Conservation (phyloP, 2,113 vertebrate genomes). For the Neomonachus schauinslandi region DNA sequence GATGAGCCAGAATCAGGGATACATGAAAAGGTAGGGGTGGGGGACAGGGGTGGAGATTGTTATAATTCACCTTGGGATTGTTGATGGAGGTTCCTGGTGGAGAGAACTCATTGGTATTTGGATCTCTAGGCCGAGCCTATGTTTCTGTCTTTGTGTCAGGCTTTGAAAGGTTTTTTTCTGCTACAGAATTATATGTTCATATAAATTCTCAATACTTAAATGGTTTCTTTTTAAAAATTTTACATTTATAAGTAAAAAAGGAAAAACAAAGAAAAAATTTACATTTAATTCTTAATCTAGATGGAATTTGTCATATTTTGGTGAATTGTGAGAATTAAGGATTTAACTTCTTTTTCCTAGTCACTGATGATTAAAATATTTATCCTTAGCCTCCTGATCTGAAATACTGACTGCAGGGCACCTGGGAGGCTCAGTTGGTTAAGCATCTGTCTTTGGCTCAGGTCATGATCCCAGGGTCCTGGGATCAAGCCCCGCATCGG, state of each 20-base stretch:
- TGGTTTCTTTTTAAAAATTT: not conserved
- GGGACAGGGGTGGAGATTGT: not conserved
- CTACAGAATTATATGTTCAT: not conserved
- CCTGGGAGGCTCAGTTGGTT: too few species aligned
- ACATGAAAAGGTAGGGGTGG: not conserved
- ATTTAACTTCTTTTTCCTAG: slow-evolving; percentile 4
- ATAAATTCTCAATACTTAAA: not conserved
- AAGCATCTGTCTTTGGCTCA: too few species aligned
- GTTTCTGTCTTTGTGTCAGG: slow-evolving; percentile 26
- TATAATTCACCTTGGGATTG: not conserved
- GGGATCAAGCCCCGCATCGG: too few species aligned
- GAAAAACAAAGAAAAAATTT: not conserved
- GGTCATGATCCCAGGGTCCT: too few species aligned
- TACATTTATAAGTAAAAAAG: not conserved
- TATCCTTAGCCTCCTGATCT: not conserved
- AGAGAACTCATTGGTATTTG: not conserved
- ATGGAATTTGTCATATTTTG: slow-evolving; percentile 27
- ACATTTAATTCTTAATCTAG: not conserved
- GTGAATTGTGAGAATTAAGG: not conserved
- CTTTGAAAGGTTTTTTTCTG: not conserved
- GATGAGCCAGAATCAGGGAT: not conserved
- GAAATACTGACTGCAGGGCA: not conserved
- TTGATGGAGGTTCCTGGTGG: not conserved
- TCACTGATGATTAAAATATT: not conserved
- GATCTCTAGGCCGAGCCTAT: not conserved